These are phyloP conservation scores for Jaculus jaculus DNA, from an alignment of 2,113 vertebrate species.

Conservation along the genomic window DNA sequence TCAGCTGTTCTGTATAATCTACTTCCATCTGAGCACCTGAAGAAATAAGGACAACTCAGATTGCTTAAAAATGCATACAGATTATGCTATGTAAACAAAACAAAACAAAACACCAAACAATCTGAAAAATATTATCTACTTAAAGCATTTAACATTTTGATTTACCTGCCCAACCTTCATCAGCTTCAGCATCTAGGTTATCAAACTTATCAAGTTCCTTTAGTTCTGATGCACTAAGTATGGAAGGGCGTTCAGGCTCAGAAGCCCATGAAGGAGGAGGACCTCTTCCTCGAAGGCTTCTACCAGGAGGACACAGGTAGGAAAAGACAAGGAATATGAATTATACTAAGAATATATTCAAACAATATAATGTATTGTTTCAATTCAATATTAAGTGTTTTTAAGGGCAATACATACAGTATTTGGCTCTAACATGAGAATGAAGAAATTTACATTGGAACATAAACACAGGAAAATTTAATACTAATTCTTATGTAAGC, in stretches of 20 bases:
- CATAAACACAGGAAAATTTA: neutral
- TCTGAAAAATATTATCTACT: neutral
- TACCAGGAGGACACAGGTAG: constrained; percentile 58
- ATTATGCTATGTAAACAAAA: neutral
- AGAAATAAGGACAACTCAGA: constrained; percentile 43
- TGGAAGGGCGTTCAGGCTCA: constrained; percentile 95
- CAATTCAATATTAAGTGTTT: constrained; percentile 23
- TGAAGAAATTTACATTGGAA: neutral
- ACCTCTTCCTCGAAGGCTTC: constrained; percentile 88
- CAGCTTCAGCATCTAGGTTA: constrained; percentile 96
- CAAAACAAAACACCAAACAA: too few relatives aligned
- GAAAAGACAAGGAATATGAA: constrained; percentile 9
- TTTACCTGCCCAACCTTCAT: constrained; percentile 99
- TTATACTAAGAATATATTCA: constrained; percentile 3
- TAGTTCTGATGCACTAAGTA: constrained; percentile 95
- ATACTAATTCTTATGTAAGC: neutral
- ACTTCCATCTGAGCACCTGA: constrained; percentile 99
- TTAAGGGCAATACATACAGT: neutral
- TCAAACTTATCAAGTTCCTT: constrained; percentile 98
- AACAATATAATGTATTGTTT: constrained; percentile 18
- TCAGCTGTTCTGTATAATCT: constrained; percentile 98
- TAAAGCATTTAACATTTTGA: neutral
- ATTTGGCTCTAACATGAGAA: neutral
- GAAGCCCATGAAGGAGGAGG: constrained; percentile 91
- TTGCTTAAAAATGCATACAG: neutral